A percentile compares a stretch with the other conserved stretches of the same genome.
These are phyloP conservation scores for Bostrychus sinensis DNA, from an alignment of 2,113 vertebrate genomes.

Conservation along the genomic window DNA sequence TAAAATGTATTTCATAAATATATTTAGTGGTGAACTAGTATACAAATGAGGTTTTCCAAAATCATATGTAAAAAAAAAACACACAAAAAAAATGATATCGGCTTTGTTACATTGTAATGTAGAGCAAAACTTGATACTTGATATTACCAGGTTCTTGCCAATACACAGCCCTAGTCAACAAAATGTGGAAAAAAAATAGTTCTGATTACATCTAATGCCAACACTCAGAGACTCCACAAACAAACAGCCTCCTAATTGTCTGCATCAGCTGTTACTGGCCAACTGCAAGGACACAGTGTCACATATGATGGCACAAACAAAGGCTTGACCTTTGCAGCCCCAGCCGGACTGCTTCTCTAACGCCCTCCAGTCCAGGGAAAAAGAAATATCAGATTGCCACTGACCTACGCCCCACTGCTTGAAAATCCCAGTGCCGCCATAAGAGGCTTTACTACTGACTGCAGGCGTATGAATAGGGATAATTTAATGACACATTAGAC, in stretches of 20 bases:
- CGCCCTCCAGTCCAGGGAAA: slow-evolving; percentile 20
- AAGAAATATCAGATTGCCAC: slow-evolving; percentile 68
- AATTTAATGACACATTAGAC: slow-evolving; percentile 78
- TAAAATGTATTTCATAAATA: too few relatives aligned
- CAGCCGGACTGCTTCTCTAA: slow-evolving; percentile 21
- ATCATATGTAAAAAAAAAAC: too few relatives aligned
- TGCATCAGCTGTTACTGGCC: slow-evolving; percentile 1
- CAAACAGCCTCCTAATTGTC: slow-evolving; percentile 28
- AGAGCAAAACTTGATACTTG: too few relatives aligned
- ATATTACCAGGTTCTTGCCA: too few relatives aligned
- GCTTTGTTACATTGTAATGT: too few relatives aligned
- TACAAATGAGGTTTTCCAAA: too few relatives aligned
- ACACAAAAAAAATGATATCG: too few relatives aligned
- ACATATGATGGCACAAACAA: slow-evolving; percentile 37
- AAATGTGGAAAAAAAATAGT: too few relatives aligned
- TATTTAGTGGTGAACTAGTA: too few relatives aligned
- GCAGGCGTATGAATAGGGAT: slow-evolving; percentile 66
- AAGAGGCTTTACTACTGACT: slow-evolving; percentile 68
- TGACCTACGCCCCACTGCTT: slow-evolving; percentile 44
- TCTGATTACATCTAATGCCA: neutral
- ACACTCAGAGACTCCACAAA: neutral
- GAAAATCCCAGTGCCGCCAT: slow-evolving; percentile 53
- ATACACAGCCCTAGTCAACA: too few relatives aligned
- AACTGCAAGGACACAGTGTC: slow-evolving; percentile 31
- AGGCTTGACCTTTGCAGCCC: slow-evolving; percentile 24